These are phyloP conservation scores for Muschampia plurimacula DNA, from an alignment of 2,888 invertebrate species.

Conservation along the genomic window DNA sequence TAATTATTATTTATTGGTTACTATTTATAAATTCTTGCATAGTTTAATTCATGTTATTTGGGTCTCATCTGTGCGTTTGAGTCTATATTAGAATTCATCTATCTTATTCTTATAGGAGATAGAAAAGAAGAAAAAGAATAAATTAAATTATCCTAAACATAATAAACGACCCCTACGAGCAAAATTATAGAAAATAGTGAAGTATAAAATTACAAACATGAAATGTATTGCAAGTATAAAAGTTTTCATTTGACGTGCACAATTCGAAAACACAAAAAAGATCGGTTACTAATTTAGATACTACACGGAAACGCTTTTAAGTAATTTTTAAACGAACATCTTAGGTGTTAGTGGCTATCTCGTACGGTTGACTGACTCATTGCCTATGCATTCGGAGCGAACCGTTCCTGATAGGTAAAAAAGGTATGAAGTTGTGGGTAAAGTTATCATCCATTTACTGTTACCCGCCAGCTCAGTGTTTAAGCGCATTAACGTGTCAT, in stretches of 20 bases:
- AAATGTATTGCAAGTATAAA: too few species aligned
- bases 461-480: conserved; percentile 70
- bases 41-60: too few species aligned
- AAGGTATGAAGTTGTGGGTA: conserved; percentile 74
- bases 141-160: too few species aligned
- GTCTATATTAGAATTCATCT: too few species aligned
- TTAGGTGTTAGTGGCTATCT: conserved; percentile 32
- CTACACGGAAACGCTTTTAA: conserved; percentile 33
- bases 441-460: conserved; percentile 82
- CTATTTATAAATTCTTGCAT: too few species aligned
- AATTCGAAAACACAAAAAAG: neutral
- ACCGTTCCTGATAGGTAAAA: conserved; percentile 80
- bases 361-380: conserved; percentile 79
- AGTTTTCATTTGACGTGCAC: neutral
- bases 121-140: too few species aligned
- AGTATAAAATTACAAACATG: too few species aligned
- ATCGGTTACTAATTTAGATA: neutral
- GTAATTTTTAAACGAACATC: conserved; percentile 27
- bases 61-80: too few species aligned
- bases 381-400: conserved; percentile 79
- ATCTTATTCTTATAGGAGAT: too few species aligned
- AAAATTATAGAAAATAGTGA: too few species aligned
- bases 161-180: too few species aligned
- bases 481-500: conserved; percentile 79
- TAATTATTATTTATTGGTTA: too few species aligned